These are phyloP conservation scores for Phymastichus coffea DNA, from an alignment of 1,140 invertebrate species.

Conservation along the genomic window DNA sequence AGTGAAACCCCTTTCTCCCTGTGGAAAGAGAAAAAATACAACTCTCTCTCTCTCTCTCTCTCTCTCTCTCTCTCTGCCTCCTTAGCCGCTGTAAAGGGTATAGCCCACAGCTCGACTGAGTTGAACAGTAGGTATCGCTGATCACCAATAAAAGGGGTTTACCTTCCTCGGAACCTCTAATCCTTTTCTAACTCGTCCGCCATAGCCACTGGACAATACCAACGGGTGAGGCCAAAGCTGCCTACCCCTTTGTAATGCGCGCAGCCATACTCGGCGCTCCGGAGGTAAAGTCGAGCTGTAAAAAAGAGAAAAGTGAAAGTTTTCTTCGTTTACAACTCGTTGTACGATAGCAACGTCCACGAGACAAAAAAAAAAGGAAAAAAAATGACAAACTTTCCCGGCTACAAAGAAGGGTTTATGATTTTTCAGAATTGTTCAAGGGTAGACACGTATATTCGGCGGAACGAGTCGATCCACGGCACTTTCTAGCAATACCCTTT, in stretches of 20 bases:
- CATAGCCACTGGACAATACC: slow-evolving; percentile 20
- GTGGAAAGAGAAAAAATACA: slow-evolving; percentile 46
- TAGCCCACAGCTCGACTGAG: slow-evolving; percentile 35
- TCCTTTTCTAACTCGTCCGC: slow-evolving; percentile 48
- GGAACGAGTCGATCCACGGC: neutral
- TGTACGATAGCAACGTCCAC: slow-evolving; percentile 21
- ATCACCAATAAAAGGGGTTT: slow-evolving; percentile 54
- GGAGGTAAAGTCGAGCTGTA: neutral
- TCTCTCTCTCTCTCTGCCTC: too few species aligned
- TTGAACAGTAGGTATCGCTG: slow-evolving; percentile 47
- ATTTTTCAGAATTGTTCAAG: slow-evolving; percentile 38
- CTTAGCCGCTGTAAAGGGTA: slow-evolving; percentile 43
- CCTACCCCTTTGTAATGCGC: slow-evolving; percentile 46
- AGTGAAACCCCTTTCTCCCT: slow-evolving; percentile 37
- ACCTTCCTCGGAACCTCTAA: slow-evolving; percentile 35
- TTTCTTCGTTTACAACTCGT: slow-evolving; percentile 37
- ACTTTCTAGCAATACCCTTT: slow-evolving; percentile 35
- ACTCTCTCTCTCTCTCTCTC: too few species aligned
- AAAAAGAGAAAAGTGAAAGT: slow-evolving; percentile 38
- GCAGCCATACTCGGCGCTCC: neutral
- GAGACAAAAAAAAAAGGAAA: slow-evolving; percentile 32
- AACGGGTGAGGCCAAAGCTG: slow-evolving; percentile 40
- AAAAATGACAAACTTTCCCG: slow-evolving; percentile 32
- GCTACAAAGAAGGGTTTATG: slow-evolving; percentile 45
- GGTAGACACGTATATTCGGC: slow-evolving; percentile 11